A percentile compares a stretch with the other conserved stretches of the same genome.
Conservation (phyloP, 2,888 invertebrate genomes). For the Rugalucina vietnamica region DNA sequence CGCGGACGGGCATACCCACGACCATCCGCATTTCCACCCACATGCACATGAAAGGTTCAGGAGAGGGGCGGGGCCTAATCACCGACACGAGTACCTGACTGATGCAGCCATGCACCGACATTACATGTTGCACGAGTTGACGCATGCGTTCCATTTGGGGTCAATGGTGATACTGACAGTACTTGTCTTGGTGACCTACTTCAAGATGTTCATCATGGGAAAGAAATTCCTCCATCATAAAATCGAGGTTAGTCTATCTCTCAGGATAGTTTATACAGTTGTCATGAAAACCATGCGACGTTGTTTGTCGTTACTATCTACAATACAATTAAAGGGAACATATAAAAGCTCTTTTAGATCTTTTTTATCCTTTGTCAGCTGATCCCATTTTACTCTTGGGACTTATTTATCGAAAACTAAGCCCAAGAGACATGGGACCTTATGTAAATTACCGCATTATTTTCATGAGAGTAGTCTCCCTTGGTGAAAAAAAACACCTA, state of each 20-base stretch:
- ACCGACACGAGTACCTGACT: constrained; percentile 63
- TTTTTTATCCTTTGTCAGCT: too few relatives aligned
- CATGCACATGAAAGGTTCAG: constrained; percentile 42
- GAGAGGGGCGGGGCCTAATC: constrained; percentile 62
- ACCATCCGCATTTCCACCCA: constrained; percentile 35
- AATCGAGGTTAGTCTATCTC: constrained; percentile 74
- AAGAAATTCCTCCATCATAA: constrained; percentile 74
- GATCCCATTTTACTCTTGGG: too few relatives aligned
- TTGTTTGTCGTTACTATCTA: too few relatives aligned
- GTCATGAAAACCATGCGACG: too few relatives aligned
- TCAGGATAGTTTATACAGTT: too few relatives aligned
- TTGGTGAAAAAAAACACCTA: too few relatives aligned
- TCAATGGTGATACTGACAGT: constrained; percentile 77
- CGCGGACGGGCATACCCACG: constrained; percentile 34
- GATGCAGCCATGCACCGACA: constrained; percentile 67
- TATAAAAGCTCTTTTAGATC: too few relatives aligned
- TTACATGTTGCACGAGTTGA: constrained; percentile 73
- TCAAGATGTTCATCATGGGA: constrained; percentile 76
- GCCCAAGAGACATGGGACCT: too few relatives aligned
- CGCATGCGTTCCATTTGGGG: constrained; percentile 77
- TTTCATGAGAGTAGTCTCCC: too few relatives aligned
- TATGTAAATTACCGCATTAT: too few relatives aligned
- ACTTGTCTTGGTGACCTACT: constrained; percentile 73
- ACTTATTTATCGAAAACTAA: too few relatives aligned
- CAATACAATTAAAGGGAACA: too few relatives aligned